Percentiles rank a stretch among this genome's conserved stretches.
phyloP scores from a whole-genome alignment of 2,113 vertebrate species.

The Mola mola region DNA sequence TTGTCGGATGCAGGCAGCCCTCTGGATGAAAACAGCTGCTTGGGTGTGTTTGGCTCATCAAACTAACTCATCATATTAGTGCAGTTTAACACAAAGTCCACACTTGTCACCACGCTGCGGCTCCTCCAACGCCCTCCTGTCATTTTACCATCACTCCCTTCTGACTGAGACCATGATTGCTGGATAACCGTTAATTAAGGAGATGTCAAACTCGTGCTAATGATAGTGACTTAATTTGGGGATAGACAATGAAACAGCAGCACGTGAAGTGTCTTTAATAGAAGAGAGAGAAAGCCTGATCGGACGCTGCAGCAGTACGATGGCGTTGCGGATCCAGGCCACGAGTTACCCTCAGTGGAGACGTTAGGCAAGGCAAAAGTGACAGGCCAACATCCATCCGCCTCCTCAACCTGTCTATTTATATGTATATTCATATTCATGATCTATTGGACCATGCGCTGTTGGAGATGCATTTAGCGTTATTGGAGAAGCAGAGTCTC shows the following conservation, averaged over 20 bases:
- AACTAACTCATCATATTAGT: slow-evolving; percentile 48
- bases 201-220: slow-evolving; percentile 47
- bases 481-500: slow-evolving; percentile 80
- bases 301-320: slow-evolving; percentile 43
- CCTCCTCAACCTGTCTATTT: slow-evolving; percentile 82
- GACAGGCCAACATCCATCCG: slow-evolving; percentile 77
- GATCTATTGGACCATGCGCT: slow-evolving; percentile 75
- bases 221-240: slow-evolving; percentile 55
- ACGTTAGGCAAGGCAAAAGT: slow-evolving; percentile 77
- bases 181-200: slow-evolving; percentile 65
- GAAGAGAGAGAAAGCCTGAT: not conserved
- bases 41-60: slow-evolving; percentile 51
- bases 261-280: no score
- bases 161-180: slow-evolving; percentile 42
- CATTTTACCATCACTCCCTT: slow-evolving; percentile 38
- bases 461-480: slow-evolving; percentile 78
- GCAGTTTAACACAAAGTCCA: slow-evolving; percentile 52
- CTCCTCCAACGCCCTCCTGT: slow-evolving; percentile 55
- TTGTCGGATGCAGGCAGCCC: slow-evolving; percentile 4
- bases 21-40: slow-evolving; percentile 50
- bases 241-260: slow-evolving; percentile 31
- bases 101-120: slow-evolving; percentile 39
- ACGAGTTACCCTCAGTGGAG: slow-evolving; percentile 69
- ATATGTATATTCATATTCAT: slow-evolving; percentile 84
- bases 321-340: slow-evolving; percentile 50